Conservation (phyloP, 2,888 invertebrate genomes). For the Caenorhabditis macrosperma region DNA sequence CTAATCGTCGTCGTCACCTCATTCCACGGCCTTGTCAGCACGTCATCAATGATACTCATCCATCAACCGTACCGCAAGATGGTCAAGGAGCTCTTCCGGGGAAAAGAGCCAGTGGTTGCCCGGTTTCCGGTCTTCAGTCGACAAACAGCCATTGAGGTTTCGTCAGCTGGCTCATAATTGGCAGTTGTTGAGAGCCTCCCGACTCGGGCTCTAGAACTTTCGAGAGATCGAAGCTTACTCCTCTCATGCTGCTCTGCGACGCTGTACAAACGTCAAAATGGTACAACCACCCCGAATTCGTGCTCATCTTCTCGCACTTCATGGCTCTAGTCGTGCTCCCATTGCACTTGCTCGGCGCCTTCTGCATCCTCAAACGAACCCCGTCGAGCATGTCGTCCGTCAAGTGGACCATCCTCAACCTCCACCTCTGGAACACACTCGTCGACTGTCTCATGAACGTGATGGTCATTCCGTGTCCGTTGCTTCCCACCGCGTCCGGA, state of each 20-base stretch:
- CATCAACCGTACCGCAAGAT: conserved; percentile 16
- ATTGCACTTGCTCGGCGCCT: not conserved
- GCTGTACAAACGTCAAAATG: not conserved
- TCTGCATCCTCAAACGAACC: conserved; percentile 9
- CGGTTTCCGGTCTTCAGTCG: not conserved
- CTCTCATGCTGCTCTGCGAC: too few relatives aligned
- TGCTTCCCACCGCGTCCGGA: not conserved
- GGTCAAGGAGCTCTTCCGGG: not conserved
- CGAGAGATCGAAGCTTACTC: too few relatives aligned
- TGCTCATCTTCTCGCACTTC: not conserved
- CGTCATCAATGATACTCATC: conserved; percentile 14
- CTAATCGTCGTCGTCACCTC: conserved; percentile 7
- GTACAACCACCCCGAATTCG: not conserved
- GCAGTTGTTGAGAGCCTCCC: too few relatives aligned
- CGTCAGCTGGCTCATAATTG: not conserved
- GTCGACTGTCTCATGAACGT: not conserved
- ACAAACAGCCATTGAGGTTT: not conserved
- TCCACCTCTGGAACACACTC: conserved; percentile 12
- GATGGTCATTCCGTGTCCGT: not conserved
- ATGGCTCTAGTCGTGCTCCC: not conserved
- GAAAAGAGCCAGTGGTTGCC: not conserved
- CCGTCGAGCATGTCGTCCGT: conserved; percentile 9
- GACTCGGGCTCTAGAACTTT: too few relatives aligned
- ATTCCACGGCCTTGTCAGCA: conserved; percentile 9
- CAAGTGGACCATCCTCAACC: not conserved